Evolutionary conservation across 2,113 vertebrate species (phyloP), one percentile per base, ranked within the genome.

Genomic region (Egretta garzetta): DNA sequence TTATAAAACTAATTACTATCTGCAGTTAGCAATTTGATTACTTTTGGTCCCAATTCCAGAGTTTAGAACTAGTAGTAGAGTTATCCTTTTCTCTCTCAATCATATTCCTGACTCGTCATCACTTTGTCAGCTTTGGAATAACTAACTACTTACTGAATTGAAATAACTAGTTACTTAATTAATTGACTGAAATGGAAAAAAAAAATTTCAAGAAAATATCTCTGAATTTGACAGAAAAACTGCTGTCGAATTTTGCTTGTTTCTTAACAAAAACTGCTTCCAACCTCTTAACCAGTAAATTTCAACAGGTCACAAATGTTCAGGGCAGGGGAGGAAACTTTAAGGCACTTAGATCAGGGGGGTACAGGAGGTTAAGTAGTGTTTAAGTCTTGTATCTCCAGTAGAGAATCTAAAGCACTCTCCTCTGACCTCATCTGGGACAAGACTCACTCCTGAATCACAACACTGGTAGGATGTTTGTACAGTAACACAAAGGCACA

Each of bases 261-360:
- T 95, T 83, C 32, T 43, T 19, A 91, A 35, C 45, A 81, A 43
- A 28, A 27, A 0, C 7, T 33, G 4, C 1, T 71, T 81, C 41
- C 52, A 49, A 39, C 16, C 20, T 86, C 49, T 70, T 66, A 68
- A 70, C 2, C 30, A 66, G 52, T 68, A 58, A 26, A 84, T 74
- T 60, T 66, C 59, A 77, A 58, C 20, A 80, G 7, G 23, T n/a
- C 47, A 53, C 33, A 66, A 76, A 26, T 53, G 5, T 49, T 49
- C 3, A 1, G 14, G 37, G n/a, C 1, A 10, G 3, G 3, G 32
- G 3, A 9, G 9, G 11, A 68, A 68, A 4, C 58, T 35, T 75
- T 33, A 66, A 49, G 16, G 24, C 33, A 15, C 43, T 62, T 49
- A 50, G 20, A 80, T 68, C 0, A 1, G 26, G 20, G 4, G 19